phyloP scores from a whole-genome alignment of 2,888 invertebrate species.

The Dermolepida albohirtum region DNA sequence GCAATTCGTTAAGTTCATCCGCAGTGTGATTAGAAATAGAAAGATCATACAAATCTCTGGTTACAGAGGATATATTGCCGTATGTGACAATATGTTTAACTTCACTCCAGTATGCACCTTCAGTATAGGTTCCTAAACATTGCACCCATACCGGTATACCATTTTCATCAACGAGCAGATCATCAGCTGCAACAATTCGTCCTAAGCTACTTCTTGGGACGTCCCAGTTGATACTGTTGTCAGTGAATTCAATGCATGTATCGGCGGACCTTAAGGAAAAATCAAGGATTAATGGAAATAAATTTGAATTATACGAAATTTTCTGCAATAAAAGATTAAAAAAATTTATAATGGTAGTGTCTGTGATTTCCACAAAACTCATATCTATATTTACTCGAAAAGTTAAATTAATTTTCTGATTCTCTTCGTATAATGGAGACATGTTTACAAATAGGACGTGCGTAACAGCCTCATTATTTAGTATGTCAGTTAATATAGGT shows the following conservation, averaged over 20 bases:
- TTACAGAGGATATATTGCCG: neutral
- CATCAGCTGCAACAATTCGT: neutral
- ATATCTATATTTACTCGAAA: too few species aligned
- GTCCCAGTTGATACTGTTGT: neutral
- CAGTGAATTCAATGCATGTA: neutral
- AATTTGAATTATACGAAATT: too few species aligned
- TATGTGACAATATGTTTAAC: neutral
- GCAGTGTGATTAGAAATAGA: slow-evolving; percentile 2
- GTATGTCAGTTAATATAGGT: too few species aligned
- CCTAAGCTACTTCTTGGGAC: neutral
- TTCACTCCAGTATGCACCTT: slow-evolving; percentile 29
- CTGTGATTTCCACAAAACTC: too few species aligned
- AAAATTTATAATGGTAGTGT: too few species aligned
- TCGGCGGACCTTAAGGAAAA: neutral
- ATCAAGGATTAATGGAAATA: neutral
- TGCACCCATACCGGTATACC: slow-evolving; percentile 18
- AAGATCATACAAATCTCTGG: neutral
- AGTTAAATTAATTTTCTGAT: too few species aligned
- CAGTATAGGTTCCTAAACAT: slow-evolving; percentile 8
- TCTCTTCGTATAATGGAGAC: too few species aligned
- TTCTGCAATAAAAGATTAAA: too few species aligned
- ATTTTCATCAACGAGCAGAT: slow-evolving; percentile 9
- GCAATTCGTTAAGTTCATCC: slow-evolving; percentile 5
- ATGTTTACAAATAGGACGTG: too few species aligned
- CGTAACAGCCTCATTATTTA: too few species aligned